These are phyloP conservation scores for Vulpes vulpes DNA, from an alignment of 2,113 vertebrate species.

Conservation along the genomic window DNA sequence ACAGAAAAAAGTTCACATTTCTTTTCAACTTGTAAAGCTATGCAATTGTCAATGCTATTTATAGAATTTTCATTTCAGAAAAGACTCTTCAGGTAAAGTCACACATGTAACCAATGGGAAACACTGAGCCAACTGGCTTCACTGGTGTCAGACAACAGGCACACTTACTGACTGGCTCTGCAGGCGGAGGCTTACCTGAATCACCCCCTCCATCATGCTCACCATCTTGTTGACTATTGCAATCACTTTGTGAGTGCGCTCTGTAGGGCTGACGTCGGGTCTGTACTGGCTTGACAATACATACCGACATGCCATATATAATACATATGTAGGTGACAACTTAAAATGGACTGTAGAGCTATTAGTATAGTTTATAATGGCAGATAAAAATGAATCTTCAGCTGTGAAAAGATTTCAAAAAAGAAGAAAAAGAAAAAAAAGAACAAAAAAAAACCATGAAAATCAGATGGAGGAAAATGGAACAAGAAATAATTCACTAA, in stretches of 20 bases:
- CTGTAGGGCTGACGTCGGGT: slow-evolving; percentile 94
- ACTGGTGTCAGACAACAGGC: fast-evolving
- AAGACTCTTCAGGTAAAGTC: background rate
- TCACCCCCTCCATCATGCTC: slow-evolving; percentile 99
- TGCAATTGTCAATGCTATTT: background rate
- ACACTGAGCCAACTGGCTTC: background rate
- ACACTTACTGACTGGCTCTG: fast-evolving
- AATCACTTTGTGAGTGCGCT: slow-evolving; percentile 98
- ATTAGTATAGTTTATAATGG: slow-evolving; percentile 99
- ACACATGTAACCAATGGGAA: background rate
- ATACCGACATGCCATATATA: slow-evolving; percentile 98
- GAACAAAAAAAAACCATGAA: background rate
- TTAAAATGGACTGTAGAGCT: slow-evolving; percentile 99
- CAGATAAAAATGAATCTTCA: slow-evolving; percentile 98
- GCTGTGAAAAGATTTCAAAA: slow-evolving; percentile 86
- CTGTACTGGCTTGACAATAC: slow-evolving; percentile 95
- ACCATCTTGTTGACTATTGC: slow-evolving; percentile 99
- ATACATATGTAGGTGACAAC: slow-evolving; percentile 95
- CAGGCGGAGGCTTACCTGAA: slow-evolving; percentile 93
- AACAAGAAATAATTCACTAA: background rate
- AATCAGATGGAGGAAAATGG: background rate
- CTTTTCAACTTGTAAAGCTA: background rate
- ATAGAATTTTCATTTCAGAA: background rate
- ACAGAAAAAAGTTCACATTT: background rate
- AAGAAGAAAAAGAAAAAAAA: background rate